Evolutionary conservation across 2,113 vertebrate genomes (phyloP).

Genomic region (Syngnathus floridae): DNA sequence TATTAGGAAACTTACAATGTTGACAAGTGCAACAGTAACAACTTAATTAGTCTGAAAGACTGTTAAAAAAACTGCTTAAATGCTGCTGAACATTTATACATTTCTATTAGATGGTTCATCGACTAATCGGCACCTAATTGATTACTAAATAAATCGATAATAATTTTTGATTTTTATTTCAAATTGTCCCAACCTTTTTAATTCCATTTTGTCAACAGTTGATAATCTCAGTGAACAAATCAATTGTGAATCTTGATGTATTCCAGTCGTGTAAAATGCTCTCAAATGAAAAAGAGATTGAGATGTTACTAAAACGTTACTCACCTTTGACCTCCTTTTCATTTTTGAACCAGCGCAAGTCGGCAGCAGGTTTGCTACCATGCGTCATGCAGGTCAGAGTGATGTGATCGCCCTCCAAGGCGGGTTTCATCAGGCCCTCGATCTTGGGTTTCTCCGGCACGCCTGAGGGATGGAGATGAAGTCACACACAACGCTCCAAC

Average conservation of each 20-base stretch:
- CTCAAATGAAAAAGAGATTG: not conserved
- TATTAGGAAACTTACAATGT: no score
- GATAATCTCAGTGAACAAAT: not conserved
- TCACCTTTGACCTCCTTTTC: constrained; percentile 96
- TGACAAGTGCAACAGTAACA: no score
- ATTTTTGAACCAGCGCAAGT: constrained; percentile 96
- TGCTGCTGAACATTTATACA: no score
- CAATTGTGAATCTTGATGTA: not conserved
- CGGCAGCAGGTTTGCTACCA: constrained; percentile 94
- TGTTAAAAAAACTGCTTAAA: no score
- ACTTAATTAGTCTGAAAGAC: no score
- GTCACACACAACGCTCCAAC: not conserved
- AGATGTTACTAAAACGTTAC: not conserved
- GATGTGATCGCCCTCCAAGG: constrained; percentile 91
- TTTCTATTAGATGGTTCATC: no score
- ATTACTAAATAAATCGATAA: no score
- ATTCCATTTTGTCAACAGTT: not conserved
- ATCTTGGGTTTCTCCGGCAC: constrained; percentile 95
- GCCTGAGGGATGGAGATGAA: constrained; percentile 65
- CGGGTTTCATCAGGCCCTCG: constrained; percentile 86
- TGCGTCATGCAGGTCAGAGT: constrained; percentile 94
- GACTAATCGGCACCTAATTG: no score
- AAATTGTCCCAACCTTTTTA: not conserved
- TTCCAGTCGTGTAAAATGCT: not conserved
- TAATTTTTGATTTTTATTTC: no score